Evolutionary conservation across 1,140 invertebrate genomes (phyloP), one percentile per base, ranked within the genome.

Genomic region (Sminthurides bifidus): DNA sequence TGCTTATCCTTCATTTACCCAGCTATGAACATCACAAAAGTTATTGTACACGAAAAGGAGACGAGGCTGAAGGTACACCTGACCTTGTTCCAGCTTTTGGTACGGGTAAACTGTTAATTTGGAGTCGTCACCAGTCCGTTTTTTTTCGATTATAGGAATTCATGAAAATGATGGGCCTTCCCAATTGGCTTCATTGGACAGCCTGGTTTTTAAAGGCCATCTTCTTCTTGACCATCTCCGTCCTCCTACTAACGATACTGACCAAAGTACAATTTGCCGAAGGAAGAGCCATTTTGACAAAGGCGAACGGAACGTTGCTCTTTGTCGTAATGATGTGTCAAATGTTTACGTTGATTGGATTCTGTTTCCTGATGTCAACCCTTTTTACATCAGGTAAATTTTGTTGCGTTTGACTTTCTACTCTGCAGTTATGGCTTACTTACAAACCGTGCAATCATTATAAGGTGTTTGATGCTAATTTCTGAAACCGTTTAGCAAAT

Each of bases 91-190:
- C 17, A 43, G 21, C 21, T 17, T 43, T 73, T 31, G 75, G 81
- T 33, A 78, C 79, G 3, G 69, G 69, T 3, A 12, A 23, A 4
- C 10, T 46, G 4, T 4, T 15, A 24, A 26, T 46, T 4, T 15
- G 41, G 4, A 46, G 17, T 33, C 14, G 24, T 5, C 23, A 6
- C n/a, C 5, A 21, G 10, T 24, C 23, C 6, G 12, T 8, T 46
- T 15, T 21, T 46, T 26, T 64, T 70, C 46, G 29, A 60, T 51
- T 70, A 27, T 65, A 84, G 81, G 85, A 87, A 75, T 82, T 82
- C 1, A 87, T 88, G 85, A 87, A 84, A 68, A 84, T 88, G 68
- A 89, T 89, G 85, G 87, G 87, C 1, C 68, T 90, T 14, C 75
- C 77, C 19, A 83, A 79, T 59, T 87, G 83, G 82, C 65, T 89